phyloP scores from a whole-genome alignment of 2,113 vertebrate species.

The Semnopithecus entellus region DNA sequence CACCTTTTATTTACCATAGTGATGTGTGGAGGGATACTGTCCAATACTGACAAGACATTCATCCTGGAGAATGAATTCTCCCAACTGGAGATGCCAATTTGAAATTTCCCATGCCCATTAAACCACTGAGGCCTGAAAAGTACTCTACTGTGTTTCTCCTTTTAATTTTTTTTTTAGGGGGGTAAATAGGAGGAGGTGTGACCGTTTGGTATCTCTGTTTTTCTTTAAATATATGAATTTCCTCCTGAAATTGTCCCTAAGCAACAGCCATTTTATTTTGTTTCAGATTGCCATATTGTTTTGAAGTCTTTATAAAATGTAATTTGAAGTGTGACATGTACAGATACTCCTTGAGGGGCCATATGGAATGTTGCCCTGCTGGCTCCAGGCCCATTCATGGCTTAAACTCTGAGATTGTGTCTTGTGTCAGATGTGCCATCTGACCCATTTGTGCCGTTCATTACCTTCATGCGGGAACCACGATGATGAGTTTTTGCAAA shows the following conservation, averaged over 20 bases:
- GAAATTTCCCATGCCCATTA: not conserved
- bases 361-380: rapidly evolving
- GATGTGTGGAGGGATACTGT: not conserved
- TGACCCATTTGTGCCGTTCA: rapidly evolving
- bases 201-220: not conserved
- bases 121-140: not conserved
- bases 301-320: not conserved
- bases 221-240: not conserved
- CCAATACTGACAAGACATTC: rapidly evolving
- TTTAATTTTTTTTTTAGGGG: not conserved
- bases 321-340: not conserved
- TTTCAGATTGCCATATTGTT: not conserved
- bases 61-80: not conserved
- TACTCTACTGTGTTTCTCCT: not conserved
- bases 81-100: not conserved
- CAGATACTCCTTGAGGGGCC: no score
- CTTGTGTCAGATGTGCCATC: not conserved
- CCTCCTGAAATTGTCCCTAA: not conserved
- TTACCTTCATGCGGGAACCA: not conserved
- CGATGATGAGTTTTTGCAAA: not conserved
- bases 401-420: not conserved
- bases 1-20: not conserved
- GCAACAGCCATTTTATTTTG: not conserved
- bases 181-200: not conserved
- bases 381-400: not conserved